phyloP scores from a whole-genome alignment of 2,888 invertebrate species.

The Agrochola macilenta region DNA sequence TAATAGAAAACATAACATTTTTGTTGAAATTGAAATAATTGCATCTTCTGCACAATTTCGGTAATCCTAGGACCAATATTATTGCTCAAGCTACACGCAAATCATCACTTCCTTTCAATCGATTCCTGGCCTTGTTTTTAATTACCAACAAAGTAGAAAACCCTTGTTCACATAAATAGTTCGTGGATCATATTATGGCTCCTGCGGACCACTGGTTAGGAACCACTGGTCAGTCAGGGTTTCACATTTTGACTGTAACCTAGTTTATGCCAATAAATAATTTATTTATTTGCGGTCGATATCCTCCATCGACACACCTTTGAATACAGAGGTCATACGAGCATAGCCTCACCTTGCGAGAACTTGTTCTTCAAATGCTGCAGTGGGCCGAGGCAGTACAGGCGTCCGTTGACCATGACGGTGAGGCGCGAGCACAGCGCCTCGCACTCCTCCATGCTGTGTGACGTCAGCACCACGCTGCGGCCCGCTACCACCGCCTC shows the following conservation, averaged over 20 bases:
- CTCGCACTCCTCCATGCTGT: constrained; percentile 95
- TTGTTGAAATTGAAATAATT: too few species aligned
- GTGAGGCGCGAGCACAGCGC: constrained; percentile 94
- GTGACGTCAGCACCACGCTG: constrained; percentile 92
- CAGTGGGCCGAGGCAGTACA: constrained; percentile 93
- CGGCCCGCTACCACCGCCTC: constrained; percentile 91
- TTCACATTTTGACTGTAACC: background rate
- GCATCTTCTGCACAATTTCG: too few species aligned
- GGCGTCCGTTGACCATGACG: constrained; percentile 94
- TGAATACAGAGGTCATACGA: background rate
- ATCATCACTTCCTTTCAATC: too few species aligned
- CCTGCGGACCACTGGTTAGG: too few species aligned
- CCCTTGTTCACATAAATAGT: too few species aligned
- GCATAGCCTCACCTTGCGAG: constrained; percentile 88
- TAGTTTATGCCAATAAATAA: background rate
- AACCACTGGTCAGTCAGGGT: background rate
- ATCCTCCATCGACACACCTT: background rate
- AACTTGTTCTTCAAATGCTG: constrained; percentile 91
- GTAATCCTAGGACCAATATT: too few species aligned
- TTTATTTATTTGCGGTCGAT: background rate
- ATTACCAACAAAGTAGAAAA: too few species aligned
- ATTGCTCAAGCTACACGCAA: too few species aligned
- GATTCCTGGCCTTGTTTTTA: too few species aligned
- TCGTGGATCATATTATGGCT: too few species aligned
- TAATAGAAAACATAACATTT: too few species aligned